Evolutionary conservation across 2,797 vertebrate genomes (phyloP), one percentile per base, ranked within the genome.

Genomic region (Todus mexicanus): DNA sequence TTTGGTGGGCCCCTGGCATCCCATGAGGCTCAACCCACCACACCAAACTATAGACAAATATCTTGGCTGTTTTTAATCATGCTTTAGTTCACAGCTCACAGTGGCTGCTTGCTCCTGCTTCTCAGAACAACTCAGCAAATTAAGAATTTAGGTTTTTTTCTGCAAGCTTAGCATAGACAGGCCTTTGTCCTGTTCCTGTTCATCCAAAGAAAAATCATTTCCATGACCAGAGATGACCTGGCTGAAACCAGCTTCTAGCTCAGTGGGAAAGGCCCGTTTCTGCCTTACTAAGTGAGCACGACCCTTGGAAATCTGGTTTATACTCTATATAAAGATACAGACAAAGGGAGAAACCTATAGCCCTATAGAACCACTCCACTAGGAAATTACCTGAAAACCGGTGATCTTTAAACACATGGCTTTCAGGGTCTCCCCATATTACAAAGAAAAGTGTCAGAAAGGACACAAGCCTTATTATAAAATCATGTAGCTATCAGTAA

Each of bases 341-440:
- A 43, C 11, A 56, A 43, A n/a, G 8, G 33, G 50, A 77, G 26
- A 77, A 93, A 66, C 8, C 6, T 66, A 6, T 4, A 65, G 50
- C 38, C 47, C 11, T 35, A 2, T 1, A 26, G 7, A 72, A 47
- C 7, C 31, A 25, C 11, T 48, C 9, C 16, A 15, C 0, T 59
- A 53, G 26, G 40, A 65, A 66, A 51, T 16, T 2, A 47, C 17
- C 25, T 47, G 50, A 51, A 84, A 87, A 50, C 4, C 72, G 7
- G 6, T 3, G 3, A n/a, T 33, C 8, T 57, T 76, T 40, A 51
- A 85, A 63, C 15, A 42, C 0, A 1, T 38, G 14, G 35, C 26
- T 87, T 80, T 56, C 31, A 70, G 10, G 4, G 20, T 31, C 23
- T 74, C 16, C 9, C 5, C 19, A 10, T 26, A 6, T 54, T 37